Evolutionary conservation across 2,797 vertebrate genomes (phyloP), one percentile per base, ranked within the genome.

Genomic region (Malacoctenus gilli): DNA sequence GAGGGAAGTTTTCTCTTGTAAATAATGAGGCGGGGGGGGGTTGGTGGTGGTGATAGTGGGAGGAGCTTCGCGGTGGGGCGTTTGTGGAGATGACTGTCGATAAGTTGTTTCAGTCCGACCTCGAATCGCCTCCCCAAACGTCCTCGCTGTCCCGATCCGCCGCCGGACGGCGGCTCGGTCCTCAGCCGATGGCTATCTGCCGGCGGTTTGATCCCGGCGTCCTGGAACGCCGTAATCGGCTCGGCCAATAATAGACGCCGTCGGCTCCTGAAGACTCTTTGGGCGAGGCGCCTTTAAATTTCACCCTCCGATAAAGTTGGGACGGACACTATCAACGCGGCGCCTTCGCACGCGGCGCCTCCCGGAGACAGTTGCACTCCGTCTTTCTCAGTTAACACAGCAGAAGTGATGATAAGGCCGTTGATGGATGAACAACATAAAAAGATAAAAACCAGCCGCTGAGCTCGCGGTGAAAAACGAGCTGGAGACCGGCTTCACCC

Each of bases 131-230:
- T 50, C 43, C 34, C 35, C 61, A 35, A 73, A 70, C 67, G 57
- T 34, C 23, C 66, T 43, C 48, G 37, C 55, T 52, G 37, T 44
- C 16, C 60, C 66, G 79, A 83, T 82, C 74, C 80, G 54, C 80
- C 46, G 35, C 22, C 0, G 46, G 59, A 65, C 71, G 51, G 62
- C n/a, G n/a, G n/a, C n/a, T n/a, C 77, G 49, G 71, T 55, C 52
- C 65, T 73, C 37, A 62, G 64, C 75, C 69, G 75, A 86, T 85
- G 59, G 61, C 59, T 75, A 78, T 85, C 81, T 68, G 60, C 48
- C 53, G 64, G 36, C 6, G 11, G 75, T 85, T 85, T 85, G 77
- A 89, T 85, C 68, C n/a, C 1, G 68, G 58, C 80, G 51, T 82
- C 67, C 34, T 61, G 55, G 51, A 59, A 68, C 67, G n/a, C 5